Percentiles rank a stretch among this genome's conserved stretches.
phyloP scores from a whole-genome alignment of 1,140 invertebrate genomes.

The Cecropterus lyciades region DNA sequence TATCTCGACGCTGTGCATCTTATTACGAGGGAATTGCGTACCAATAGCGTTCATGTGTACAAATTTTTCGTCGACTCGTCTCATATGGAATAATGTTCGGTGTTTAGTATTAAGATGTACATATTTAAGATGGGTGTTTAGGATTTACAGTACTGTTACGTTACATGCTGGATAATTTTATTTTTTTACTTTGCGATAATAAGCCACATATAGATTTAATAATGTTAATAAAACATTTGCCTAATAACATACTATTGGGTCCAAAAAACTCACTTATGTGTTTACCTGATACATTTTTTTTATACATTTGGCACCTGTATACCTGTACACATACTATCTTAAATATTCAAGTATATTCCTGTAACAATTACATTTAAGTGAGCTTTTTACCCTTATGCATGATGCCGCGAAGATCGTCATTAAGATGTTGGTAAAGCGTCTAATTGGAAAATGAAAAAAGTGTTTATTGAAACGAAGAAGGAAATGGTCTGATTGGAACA shows the following conservation, averaged over 20 bases:
- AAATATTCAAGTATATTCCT: background rate
- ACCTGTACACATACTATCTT: background rate
- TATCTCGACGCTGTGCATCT: background rate
- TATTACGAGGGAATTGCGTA: background rate
- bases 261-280: constrained; percentile 7
- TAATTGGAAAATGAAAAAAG: background rate
- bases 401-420: background rate
- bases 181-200: constrained; percentile 2
- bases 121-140: background rate
- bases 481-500: background rate
- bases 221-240: background rate
- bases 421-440: background rate
- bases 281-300: constrained; percentile 5
- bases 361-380: constrained; percentile 3
- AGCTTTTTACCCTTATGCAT: background rate
- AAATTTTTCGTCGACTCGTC: background rate
- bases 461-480: background rate
- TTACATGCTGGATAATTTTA: background rate
- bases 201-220: background rate
- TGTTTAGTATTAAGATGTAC: background rate
- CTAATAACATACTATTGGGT: background rate
- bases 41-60: background rate
- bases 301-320: background rate
- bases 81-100: background rate
- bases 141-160: background rate